phyloP scores from a whole-genome alignment of 1,140 invertebrate genomes.

The Euglossa dilemma region DNA sequence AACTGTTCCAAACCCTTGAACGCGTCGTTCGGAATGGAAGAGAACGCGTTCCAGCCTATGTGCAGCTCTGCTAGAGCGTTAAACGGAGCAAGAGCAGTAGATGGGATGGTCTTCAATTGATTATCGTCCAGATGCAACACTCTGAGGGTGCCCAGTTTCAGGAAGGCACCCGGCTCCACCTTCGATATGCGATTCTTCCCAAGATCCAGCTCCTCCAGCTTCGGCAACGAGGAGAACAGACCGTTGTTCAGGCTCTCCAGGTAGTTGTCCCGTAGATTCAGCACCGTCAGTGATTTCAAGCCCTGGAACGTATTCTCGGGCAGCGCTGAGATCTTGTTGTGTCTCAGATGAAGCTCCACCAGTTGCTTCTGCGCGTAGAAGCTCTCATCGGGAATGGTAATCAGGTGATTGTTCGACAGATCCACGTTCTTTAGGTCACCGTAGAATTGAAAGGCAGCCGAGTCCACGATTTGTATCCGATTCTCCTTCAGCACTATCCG shows the following conservation, averaged over 20 bases:
- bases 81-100: slow-evolving; percentile 87
- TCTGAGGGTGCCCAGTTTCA: slow-evolving; percentile 88
- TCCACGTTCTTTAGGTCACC: slow-evolving; percentile 91
- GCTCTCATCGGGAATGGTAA: slow-evolving; percentile 89
- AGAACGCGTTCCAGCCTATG: slow-evolving; percentile 91
- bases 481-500: slow-evolving; percentile 92
- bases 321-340: slow-evolving; percentile 92
- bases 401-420: slow-evolving; percentile 91
- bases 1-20: slow-evolving; percentile 90
- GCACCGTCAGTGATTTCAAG: slow-evolving; percentile 88
- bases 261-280: slow-evolving; percentile 92
- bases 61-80: slow-evolving; percentile 91
- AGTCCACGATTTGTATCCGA: slow-evolving; percentile 92
- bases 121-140: slow-evolving; percentile 94
- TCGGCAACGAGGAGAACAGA: slow-evolving; percentile 88
- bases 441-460: slow-evolving; percentile 92
- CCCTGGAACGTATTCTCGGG: slow-evolving; percentile 91
- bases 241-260: slow-evolving; percentile 89
- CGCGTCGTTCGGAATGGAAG: slow-evolving; percentile 87
- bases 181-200: slow-evolving; percentile 92
- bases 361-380: slow-evolving; percentile 91
- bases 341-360: slow-evolving; percentile 90
- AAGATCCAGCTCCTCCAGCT: slow-evolving; percentile 92
- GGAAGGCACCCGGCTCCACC: slow-evolving; percentile 90
- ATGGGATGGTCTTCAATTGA: slow-evolving; percentile 89